Evolutionary conservation across 2,797 vertebrate species (phyloP).

Genomic region (Trematomus bernacchii): DNA sequence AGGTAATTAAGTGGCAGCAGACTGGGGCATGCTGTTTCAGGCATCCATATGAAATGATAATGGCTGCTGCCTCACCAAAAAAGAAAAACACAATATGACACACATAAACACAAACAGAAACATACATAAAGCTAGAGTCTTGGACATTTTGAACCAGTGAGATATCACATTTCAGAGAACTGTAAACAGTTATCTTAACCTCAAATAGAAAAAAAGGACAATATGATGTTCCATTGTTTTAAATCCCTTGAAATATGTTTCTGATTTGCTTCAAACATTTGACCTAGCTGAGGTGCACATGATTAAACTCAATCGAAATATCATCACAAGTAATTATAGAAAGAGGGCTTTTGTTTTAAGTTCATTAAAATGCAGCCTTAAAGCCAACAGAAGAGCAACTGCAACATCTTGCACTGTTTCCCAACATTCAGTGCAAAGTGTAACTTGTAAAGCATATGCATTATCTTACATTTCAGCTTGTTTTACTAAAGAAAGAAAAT

Average conservation of each 20-base stretch:
- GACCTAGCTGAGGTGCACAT: neutral
- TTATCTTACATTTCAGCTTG: constrained; percentile 10
- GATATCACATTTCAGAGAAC: constrained; percentile 37
- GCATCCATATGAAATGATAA: constrained; percentile 72
- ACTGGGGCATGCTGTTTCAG: constrained; percentile 79
- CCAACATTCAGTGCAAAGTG: neutral
- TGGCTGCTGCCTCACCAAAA: constrained; percentile 56
- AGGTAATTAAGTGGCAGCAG: constrained; percentile 84
- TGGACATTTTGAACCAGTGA: constrained; percentile 19
- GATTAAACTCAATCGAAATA: constrained; percentile 35
- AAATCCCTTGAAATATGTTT: constrained; percentile 13
- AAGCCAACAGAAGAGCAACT: constrained; percentile 10
- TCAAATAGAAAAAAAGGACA: constrained; percentile 1
- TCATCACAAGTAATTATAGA: constrained; percentile 19
- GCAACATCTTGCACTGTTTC: neutral
- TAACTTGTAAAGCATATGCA: neutral
- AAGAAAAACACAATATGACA: constrained; percentile 23
- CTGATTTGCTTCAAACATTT: constrained; percentile 25
- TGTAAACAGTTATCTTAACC: constrained; percentile 14
- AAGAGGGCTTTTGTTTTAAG: neutral
- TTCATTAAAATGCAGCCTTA: constrained; percentile 14
- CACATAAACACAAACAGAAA: constrained; percentile 32
- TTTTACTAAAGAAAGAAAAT: constrained; percentile 17
- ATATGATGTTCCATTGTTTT: constrained; percentile 7
- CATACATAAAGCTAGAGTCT: constrained; percentile 11